Base-by-base conservation (phyloP, 2,888 invertebrate species). In the Onchidella celtica region DNA sequence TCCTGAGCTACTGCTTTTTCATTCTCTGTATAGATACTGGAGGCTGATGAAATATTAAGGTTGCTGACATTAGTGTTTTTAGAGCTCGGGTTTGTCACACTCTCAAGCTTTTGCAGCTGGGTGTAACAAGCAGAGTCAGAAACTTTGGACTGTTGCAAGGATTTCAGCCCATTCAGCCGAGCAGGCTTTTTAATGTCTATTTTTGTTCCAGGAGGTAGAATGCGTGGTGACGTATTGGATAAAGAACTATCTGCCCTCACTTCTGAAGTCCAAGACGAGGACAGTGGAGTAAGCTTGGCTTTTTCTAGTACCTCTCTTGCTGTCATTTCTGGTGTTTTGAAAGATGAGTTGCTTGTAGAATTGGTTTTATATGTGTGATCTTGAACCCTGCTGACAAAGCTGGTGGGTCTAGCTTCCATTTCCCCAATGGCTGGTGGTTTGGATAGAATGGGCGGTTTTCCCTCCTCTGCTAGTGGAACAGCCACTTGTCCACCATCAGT, bases 1-100 rank as follows among this genome's bases (percentile, higher is more conserved):
- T 81, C 81, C 47, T 81, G 75, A 24, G 81, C 81, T 29, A 69
- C 81, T 1, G 81, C 61, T 17, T 81, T 81, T 59, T 81, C 81
- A 69, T 38, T 66, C 32, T 81, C 81, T 9, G 81, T 81, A 70
- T 81, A 81, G 11, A 34, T 11, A 55, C n/a, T 36, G 21, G 68
- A 77, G 1, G 69, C 47, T 27, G 55, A 55, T 27, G 79, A 32
- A 32, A 14, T 24, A 21, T 21, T 32, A 32, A 38, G 1, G n/a
- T 57, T 61, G 27, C n/a, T 29, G 2, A 36, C 21, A 36, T 4
- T 77, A 34, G 17, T 63, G n/a, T n/a, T n/a, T 55, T 68, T 77
- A 57, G 24, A 55, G 57, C 36, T 77, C n/a, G 66, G 77, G 63
- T 57, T 68, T 55, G 57, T n/a, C 3, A 66, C 36, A 61, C 21